Base-by-base conservation (phyloP, 2,888 invertebrate species). In the Eurytoma californica region DNA sequence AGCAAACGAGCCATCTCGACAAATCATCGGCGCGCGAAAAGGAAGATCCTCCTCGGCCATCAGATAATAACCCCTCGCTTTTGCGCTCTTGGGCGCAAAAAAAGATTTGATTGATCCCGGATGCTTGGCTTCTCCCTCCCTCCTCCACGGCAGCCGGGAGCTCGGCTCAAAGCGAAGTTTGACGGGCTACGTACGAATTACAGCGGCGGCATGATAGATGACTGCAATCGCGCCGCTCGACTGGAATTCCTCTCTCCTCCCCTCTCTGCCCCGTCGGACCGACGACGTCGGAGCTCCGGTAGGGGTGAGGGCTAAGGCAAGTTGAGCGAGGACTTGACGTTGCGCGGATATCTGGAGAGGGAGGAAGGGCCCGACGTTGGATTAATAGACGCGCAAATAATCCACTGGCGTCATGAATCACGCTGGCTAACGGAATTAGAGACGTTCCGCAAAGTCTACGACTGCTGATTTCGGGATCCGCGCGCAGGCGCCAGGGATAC, bases 361-460 rank as follows among this genome's bases (percentile, higher is more conserved):
- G 57, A n/a, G 72, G 24, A 16, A 24, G 57, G 57, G 58, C 14
- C 12, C 39, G 67, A 60, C 55, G 24, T 39, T 74, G 72, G 67
- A 80, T 80, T 80, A 80, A 80, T 80, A 80, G 77, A 78, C 78
- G 75, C 47, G 63, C 75, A 70, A 79, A 79, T 79, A 79, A 76
- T 76, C 65, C 58, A 67, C 20, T 51, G 60, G 69, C 66, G 69
- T 80, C 80, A 73, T 80, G 80, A 80, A 80, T 80, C 80, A 77
- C 72, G 61, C 51, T 20, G 57, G 18, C 78, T 67, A 68, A 61
- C 78, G 68, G 49, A 72, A 73, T 78, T 78, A 78, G 73, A 72
- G 18, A 12, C 57, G 30, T 63, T 63, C 18, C 69, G 49, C 70
- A 58, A 72, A 72, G 77, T 79, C 65, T 39, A 69, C 73, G 63